Conservation (phyloP, 2,888 invertebrate species). For the Protonemura montana region DNA sequence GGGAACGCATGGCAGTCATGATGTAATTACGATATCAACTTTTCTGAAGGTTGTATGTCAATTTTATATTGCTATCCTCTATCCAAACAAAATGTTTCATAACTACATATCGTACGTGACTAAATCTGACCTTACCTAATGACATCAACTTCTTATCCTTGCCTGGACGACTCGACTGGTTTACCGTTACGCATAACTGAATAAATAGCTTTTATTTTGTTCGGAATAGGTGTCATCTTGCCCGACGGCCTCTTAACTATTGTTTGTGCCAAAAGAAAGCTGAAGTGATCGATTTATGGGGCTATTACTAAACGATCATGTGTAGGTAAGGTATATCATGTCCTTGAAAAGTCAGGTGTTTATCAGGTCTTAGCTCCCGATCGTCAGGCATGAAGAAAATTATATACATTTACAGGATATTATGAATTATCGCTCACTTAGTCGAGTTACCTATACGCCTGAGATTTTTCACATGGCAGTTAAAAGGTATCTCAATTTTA, state of each 20-base stretch:
- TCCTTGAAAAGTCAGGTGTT: neutral
- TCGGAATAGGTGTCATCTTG: neutral
- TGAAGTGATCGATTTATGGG: neutral
- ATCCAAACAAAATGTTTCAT: neutral
- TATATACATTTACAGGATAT: too few species aligned
- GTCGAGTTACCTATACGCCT: too few species aligned
- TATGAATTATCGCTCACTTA: too few species aligned
- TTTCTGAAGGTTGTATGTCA: neutral
- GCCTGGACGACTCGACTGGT: neutral
- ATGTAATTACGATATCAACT: neutral
- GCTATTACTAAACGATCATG: neutral
- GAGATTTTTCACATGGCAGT: too few species aligned
- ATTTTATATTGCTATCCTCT: neutral
- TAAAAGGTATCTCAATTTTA: too few species aligned
- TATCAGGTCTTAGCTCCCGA: neutral
- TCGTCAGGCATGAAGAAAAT: too few species aligned
- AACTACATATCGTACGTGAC: neutral
- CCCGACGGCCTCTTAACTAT: neutral
- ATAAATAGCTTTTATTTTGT: neutral
- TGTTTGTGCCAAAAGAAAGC: neutral
- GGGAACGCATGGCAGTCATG: neutral
- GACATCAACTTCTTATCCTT: neutral
- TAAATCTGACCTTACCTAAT: neutral
- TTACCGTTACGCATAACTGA: neutral
- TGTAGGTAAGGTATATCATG: neutral